Evolutionary conservation across 2,113 vertebrate species (phyloP), one percentile per base, ranked within the genome.

Genomic region (Corvus moneduloides): DNA sequence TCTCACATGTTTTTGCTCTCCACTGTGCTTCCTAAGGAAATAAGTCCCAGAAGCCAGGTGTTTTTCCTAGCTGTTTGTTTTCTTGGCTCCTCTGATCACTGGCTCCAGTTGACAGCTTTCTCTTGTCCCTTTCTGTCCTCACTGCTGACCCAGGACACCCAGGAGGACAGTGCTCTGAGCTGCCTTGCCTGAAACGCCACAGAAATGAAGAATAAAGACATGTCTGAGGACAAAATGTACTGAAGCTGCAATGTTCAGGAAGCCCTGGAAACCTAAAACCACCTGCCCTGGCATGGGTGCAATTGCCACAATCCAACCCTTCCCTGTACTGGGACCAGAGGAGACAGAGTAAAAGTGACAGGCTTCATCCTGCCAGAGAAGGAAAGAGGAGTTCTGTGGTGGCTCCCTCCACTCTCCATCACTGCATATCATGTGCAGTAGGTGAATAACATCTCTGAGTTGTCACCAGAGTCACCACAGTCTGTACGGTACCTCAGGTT

Each of bases 201-300:
- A 62, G 19, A 68, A 76, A 52, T 22, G 1, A 94, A 84, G 33
- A 93, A 68, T 55, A 67, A 77, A 92, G 51, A 33, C 7, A 16
- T 5, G 9, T 8, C 32, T 56, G n/a, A 48, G 32, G 61, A 61
- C 17, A 76, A 79, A 87, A 59, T 3, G 16, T 32, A 55, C 39
- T 43, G 22, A 21, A 79, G 18, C 16, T 56, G 33, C 8, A 16
- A 55, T 1, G 1, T 11, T 52, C 16, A 17, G 13, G 33, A 88
- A 92, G 18, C 7, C 8, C 41, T 62, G 13, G 2, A 8, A 94
- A 83, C 23, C 10, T 10, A 7, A 94, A 94, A n/a, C 5, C 16
- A 52, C 22, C 33, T 55, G 68, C 49, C 48, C 10, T 13, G 10
- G 11, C 30, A 63, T 0, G 0, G 9, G 6, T 56, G 44, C 30